These are phyloP conservation scores for Indicator indicator DNA, from an alignment of 2,113 vertebrate genomes.

Conservation along the genomic window DNA sequence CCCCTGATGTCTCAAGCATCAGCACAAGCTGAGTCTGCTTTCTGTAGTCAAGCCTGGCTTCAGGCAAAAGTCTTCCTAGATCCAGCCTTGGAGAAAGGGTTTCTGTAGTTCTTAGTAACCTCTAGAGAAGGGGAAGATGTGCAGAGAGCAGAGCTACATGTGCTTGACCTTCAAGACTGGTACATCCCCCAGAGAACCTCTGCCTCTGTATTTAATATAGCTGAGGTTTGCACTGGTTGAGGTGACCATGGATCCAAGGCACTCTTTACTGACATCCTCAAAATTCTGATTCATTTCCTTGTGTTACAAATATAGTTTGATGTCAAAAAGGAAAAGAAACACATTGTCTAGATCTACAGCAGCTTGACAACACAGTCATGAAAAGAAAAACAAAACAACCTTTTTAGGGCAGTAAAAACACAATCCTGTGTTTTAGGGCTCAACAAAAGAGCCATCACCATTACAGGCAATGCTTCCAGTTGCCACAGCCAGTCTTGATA, in stretches of 20 bases:
- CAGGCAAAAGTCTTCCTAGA: background rate
- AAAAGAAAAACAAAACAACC: background rate
- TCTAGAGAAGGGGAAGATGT: background rate
- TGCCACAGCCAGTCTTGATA: fast-evolving
- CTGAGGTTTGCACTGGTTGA: background rate
- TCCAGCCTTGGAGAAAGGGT: background rate
- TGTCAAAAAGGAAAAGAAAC: background rate
- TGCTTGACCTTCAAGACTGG: background rate
- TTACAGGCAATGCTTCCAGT: fast-evolving
- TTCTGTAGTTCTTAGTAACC: background rate
- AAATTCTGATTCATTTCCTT: background rate
- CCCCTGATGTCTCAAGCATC: background rate
- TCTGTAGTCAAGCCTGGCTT: background rate
- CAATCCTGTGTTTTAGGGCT: background rate
- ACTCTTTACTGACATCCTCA: background rate
- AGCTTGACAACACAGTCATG: background rate
- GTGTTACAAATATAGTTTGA: background rate
- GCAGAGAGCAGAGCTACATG: background rate
- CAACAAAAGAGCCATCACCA: background rate
- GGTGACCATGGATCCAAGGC: background rate
- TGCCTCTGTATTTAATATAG: background rate
- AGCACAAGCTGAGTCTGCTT: background rate
- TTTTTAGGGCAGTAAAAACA: background rate
- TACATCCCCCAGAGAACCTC: background rate
- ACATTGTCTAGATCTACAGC: background rate